Evolutionary conservation across 2,888 invertebrate genomes (phyloP), one percentile per base, ranked within the genome.

Genomic region (Trichopria drosophilae): DNA sequence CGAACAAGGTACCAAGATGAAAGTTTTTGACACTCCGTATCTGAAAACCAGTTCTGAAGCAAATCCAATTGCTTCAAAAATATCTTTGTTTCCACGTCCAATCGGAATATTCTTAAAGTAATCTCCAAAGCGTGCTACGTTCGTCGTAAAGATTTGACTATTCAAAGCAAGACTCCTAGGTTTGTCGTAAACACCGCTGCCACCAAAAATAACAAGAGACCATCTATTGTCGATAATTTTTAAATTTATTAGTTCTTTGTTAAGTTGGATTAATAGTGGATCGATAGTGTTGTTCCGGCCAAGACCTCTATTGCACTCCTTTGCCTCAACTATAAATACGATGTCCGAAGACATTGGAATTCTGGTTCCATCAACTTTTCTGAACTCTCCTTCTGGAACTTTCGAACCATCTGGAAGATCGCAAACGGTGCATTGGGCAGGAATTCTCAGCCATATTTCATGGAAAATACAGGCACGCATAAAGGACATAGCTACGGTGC

Each of bases 271-370:
- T 0, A 88, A 75, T 29, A 93, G 78, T 4, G 82, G 76, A 64
- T 87, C 86, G 41, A 91, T 81, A 62, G 85, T 89, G 64, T 84
- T 85, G 44, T 78, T 80, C 49, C 79, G 80, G 26, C 81, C 79
- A 1, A 90, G 72, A 60, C 87, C 83, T 56, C 79, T 79, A 77
- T 94, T 95, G 73, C 95, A 95, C 4, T 80, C 78, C 61, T 88
- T 88, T 2, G 93, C 91, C 68, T 96, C 94, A 1, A 95, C 81
- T 43, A 96, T 84, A 73, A 96, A 90, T 43, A 95, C 90, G 0
- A 94, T 80, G 75, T 96, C 96, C 3, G 88, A 86, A 4, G 89
- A 87, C 56, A 77, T 80, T 0, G 85, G 86, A 5, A 86, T 78
- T 9, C 47, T 19, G 1, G 55, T 45, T 0, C 58, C 64, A 35